A percentile compares a stretch with the other conserved stretches of the same genome.
phyloP scores from a whole-genome alignment of 1,140 invertebrate species.

The Apis florea region DNA sequence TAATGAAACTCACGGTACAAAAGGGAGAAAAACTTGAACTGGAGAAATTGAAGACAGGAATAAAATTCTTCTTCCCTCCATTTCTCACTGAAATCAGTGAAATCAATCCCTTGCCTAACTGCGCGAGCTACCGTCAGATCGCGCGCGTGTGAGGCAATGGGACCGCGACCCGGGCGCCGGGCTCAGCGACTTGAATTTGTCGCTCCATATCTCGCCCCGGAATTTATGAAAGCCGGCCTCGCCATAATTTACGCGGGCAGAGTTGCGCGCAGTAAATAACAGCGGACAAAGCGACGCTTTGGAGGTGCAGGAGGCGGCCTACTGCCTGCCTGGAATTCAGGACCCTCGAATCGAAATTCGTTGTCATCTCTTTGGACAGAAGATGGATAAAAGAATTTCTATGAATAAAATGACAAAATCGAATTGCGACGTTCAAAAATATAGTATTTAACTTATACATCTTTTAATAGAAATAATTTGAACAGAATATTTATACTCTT shows the following conservation, averaged over 20 bases:
- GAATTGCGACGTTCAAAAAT: no score
- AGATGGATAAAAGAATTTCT: not conserved
- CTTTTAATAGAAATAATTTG: no score
- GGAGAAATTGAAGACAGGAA: no score
- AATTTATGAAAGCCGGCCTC: slow-evolving; percentile 70
- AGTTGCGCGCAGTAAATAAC: slow-evolving; percentile 64
- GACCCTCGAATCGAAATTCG: slow-evolving; percentile 51
- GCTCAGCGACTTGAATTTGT: slow-evolving; percentile 70
- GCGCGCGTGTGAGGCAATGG: slow-evolving; percentile 30
- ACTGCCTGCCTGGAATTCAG: slow-evolving; percentile 54
- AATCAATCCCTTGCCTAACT: not conserved
- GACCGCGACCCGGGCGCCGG: slow-evolving; percentile 53
- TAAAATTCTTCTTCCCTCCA: not conserved
- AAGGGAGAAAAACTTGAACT: no score
- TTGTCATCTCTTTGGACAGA: not conserved
- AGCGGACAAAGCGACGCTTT: slow-evolving; percentile 53
- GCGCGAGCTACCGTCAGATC: slow-evolving; percentile 10
- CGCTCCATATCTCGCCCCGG: slow-evolving; percentile 70
- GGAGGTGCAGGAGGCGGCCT: slow-evolving; percentile 46
- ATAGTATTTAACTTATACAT: no score
- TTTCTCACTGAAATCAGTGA: not conserved
- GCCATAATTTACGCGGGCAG: slow-evolving; percentile 69
- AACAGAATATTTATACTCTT: no score
- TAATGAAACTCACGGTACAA: no score
- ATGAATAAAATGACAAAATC: no score